Evolutionary conservation across 2,888 invertebrate genomes (phyloP).

Genomic region (Drosophila imparisetae): DNA sequence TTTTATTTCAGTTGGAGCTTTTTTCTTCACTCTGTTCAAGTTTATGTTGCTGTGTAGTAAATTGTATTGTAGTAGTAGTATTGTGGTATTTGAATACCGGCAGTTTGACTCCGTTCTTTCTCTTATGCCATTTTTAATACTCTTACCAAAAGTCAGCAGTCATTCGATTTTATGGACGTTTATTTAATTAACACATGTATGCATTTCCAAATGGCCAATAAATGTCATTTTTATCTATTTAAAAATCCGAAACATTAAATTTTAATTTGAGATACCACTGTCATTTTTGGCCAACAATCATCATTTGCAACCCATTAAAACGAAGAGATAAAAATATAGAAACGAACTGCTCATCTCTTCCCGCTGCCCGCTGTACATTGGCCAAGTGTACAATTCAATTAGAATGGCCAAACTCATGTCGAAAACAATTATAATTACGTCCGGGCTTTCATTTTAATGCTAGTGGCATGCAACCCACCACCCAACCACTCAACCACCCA

Average conservation of each 20-base stretch:
- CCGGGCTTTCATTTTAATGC: constrained; percentile 44
- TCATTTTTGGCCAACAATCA: constrained; percentile 14
- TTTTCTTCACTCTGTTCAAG: background rate
- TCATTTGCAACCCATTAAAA: constrained; percentile 19
- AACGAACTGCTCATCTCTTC: background rate
- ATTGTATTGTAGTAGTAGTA: no score
- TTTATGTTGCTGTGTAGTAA: no score
- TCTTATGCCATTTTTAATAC: background rate
- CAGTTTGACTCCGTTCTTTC: background rate
- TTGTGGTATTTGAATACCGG: background rate
- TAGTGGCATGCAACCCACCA: background rate
- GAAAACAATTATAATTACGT: constrained; percentile 74
- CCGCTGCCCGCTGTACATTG: constrained; percentile 8
- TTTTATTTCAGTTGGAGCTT: background rate
- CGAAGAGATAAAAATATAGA: background rate
- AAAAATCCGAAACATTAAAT: background rate
- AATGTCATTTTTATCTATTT: background rate
- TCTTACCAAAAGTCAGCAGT: background rate
- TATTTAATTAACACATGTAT: background rate
- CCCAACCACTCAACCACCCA: background rate
- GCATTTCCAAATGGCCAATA: background rate
- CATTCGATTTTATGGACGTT: background rate
- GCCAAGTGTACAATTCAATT: constrained; percentile 61
- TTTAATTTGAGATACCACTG: background rate
- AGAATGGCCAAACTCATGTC: constrained; percentile 75